Conservation (phyloP, 2,113 vertebrate genomes). For the Deroptyus accipitrinus region DNA sequence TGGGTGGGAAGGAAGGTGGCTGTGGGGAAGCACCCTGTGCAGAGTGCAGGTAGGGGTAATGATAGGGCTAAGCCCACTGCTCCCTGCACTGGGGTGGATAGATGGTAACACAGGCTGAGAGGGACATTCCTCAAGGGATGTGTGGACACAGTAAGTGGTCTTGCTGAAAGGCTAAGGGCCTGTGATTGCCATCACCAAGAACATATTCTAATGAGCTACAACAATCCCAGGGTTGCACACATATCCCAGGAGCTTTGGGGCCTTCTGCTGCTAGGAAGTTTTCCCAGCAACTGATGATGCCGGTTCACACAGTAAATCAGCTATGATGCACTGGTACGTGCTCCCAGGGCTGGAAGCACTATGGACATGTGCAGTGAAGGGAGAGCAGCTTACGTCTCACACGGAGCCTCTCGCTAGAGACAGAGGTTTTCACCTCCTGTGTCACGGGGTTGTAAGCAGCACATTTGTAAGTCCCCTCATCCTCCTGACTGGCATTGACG, state of each 20-base stretch:
- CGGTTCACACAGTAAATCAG: neutral
- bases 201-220: neutral
- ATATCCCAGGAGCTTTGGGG: neutral
- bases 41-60: neutral
- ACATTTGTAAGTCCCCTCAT: constrained; percentile 94
- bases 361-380: neutral
- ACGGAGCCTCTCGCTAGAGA: constrained; percentile 89
- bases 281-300: neutral
- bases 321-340: rapidly evolving
- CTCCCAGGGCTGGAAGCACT: neutral
- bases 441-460: constrained; percentile 96
- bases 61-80: neutral
- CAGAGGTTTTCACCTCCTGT: constrained; percentile 94
- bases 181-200: neutral
- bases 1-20: neutral
- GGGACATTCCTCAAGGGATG: neutral
- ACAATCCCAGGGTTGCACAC: neutral
- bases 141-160: neutral
- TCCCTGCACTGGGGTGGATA: neutral
- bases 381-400: constrained; percentile 86
- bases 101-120: neutral
- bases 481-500: constrained; percentile 91
- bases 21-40: neutral
- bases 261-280: neutral
- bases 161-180: neutral